Conservation (phyloP, 2,888 invertebrate genomes). For the Diploptera punctata region DNA sequence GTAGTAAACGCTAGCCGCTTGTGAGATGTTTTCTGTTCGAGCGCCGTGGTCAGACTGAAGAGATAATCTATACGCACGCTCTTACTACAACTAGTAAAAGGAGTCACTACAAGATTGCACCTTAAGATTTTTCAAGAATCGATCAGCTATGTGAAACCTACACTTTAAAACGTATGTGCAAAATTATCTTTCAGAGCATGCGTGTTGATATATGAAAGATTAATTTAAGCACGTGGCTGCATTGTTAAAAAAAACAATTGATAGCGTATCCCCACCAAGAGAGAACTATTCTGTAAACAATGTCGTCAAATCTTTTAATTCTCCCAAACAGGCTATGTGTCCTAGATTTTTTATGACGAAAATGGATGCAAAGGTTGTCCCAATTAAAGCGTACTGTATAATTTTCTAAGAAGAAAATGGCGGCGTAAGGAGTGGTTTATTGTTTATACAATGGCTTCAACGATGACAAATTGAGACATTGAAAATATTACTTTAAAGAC, state of each 20-base stretch:
- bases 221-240: neutral
- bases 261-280: neutral
- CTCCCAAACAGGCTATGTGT: neutral
- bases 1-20: neutral
- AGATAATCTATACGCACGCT: neutral
- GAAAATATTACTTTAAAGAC: too few relatives aligned
- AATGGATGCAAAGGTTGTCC: neutral
- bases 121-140: too few relatives aligned
- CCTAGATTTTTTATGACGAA: neutral
- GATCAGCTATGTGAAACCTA: too few relatives aligned
- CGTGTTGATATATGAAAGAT: too few relatives aligned
- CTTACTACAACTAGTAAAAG: slow-evolving; percentile 1
- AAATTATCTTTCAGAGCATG: too few relatives aligned
- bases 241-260: slow-evolving; percentile 1
- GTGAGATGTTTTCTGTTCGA: neutral
- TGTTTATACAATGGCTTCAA: neutral
- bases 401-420: neutral
- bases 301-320: neutral
- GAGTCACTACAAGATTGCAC: neutral
- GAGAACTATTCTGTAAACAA: neutral
- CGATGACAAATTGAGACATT: neutral
- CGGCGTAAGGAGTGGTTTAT: neutral
- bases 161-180: too few relatives aligned
- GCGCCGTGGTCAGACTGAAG: neutral
- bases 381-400: neutral